phyloP scores from a whole-genome alignment of 2,113 vertebrate species.

The Eonycteris spelaea region DNA sequence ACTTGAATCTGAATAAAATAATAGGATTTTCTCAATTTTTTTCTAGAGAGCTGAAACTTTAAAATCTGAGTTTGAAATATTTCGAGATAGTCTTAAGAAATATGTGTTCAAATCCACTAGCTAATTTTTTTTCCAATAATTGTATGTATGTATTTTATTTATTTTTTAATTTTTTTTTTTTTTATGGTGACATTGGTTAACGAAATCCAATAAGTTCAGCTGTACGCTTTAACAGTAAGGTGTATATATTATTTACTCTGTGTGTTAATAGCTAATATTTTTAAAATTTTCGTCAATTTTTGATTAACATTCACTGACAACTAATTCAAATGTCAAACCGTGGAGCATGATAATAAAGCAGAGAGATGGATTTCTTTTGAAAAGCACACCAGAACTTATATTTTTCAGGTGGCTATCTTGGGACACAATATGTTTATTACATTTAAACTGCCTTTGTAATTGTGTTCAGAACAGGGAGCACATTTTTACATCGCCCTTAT shows the following conservation, averaged over 20 bases:
- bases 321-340: slow-evolving; percentile 29
- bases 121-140: neutral
- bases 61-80: slow-evolving; percentile 52
- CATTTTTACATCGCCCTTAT: neutral
- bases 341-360: slow-evolving; percentile 11
- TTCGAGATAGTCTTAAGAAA: slow-evolving; percentile 28
- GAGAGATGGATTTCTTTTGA: neutral
- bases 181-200: no score
- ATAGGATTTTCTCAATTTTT: slow-evolving; percentile 47
- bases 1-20: slow-evolving; percentile 52
- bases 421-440: neutral
- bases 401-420: neutral
- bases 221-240: no score
- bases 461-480: neutral
- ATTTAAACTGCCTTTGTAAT: slow-evolving; percentile 19
- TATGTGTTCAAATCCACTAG: neutral
- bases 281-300: slow-evolving; percentile 35
- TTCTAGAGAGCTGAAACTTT: slow-evolving; percentile 52
- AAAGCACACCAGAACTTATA: neutral
- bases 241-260: no score
- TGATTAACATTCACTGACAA: neutral
- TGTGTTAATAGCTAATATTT: neutral
- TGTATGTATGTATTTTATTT: no score
- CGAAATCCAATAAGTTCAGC: no score
- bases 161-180: no score